A percentile compares a stretch with the other conserved stretches of the same genome.
phyloP scores from a whole-genome alignment of 2,888 invertebrate genomes.

The Rhagophthalmus giganteus region DNA sequence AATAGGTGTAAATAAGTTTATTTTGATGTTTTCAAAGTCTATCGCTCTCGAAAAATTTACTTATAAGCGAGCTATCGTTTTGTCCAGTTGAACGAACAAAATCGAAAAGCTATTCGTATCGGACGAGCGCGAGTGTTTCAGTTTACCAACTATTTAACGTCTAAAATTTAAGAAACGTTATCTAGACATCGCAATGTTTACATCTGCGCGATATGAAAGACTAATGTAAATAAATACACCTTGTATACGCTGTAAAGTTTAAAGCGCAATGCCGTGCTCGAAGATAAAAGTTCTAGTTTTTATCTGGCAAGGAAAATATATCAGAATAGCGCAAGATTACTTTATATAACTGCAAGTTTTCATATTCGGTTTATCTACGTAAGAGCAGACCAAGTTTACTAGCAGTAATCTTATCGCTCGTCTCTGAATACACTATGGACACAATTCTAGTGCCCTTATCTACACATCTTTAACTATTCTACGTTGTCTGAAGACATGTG shows the following conservation, averaged over 20 bases:
- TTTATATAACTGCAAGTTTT: slow-evolving; percentile 42
- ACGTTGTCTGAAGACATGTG: slow-evolving; percentile 40
- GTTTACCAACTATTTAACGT: too few species aligned
- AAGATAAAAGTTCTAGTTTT: slow-evolving; percentile 40
- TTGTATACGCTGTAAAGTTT: slow-evolving; percentile 31
- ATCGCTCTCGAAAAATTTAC: too few species aligned
- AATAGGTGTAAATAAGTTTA: too few species aligned
- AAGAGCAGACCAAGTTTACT: slow-evolving; percentile 39
- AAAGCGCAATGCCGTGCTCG: slow-evolving; percentile 25
- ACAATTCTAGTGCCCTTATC: slow-evolving; percentile 42
- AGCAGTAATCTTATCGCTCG: slow-evolving; percentile 42
- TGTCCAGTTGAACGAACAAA: too few species aligned
- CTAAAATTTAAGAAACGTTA: too few species aligned
- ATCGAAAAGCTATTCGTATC: too few species aligned
- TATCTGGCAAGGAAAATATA: slow-evolving; percentile 33
- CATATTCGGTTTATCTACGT: slow-evolving; percentile 40
- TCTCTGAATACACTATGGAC: slow-evolving; percentile 43
- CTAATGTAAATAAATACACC: slow-evolving; percentile 25
- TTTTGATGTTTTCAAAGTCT: too few species aligned
- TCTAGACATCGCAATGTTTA: neutral
- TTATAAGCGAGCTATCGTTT: too few species aligned
- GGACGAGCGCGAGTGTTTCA: too few species aligned
- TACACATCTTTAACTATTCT: slow-evolving; percentile 37
- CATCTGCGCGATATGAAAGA: slow-evolving; percentile 23
- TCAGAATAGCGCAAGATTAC: slow-evolving; percentile 30